These are phyloP conservation scores for Ovis canadensis DNA, from an alignment of 2,113 vertebrate genomes.

Conservation along the genomic window DNA sequence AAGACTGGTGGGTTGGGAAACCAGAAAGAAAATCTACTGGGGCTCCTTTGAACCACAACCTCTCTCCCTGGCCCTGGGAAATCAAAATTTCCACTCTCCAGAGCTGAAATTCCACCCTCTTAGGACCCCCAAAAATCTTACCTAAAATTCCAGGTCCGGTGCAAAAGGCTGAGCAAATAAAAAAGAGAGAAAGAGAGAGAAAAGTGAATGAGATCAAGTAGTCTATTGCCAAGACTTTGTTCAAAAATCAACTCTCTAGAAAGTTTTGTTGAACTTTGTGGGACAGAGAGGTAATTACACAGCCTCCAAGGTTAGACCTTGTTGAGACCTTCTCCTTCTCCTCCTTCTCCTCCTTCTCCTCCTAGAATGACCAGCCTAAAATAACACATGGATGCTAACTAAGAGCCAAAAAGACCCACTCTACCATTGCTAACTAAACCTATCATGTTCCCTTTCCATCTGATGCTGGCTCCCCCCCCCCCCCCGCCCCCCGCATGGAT, in stretches of 20 bases:
- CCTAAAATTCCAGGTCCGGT: not conserved
- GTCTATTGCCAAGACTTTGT: not conserved
- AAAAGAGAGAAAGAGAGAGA: not conserved
- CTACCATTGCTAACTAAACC: not conserved
- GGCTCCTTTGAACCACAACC: not conserved
- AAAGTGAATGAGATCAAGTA: not conserved
- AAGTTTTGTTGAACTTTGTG: not conserved
- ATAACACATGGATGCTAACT: not conserved
- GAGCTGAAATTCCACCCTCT: not conserved
- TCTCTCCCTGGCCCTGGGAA: not conserved
- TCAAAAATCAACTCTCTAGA: not conserved
- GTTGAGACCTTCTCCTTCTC: not conserved
- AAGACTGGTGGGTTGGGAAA: not conserved
- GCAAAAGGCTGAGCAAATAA: not conserved
- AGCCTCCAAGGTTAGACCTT: not conserved
- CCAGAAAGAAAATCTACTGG: not conserved
- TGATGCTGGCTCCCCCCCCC: not conserved
- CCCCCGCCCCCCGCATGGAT: no score
- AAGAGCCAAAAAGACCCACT: not conserved
- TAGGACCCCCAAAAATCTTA: not conserved
- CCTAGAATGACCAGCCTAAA: not conserved
- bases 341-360: not conserved
- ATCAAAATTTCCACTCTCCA: not conserved
- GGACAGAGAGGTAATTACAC: not conserved
- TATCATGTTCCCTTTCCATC: no score